A percentile compares a stretch with the other conserved stretches of the same genome.
Conservation (phyloP, 2,797 vertebrate genomes). For the Siniperca obscura region DNA sequence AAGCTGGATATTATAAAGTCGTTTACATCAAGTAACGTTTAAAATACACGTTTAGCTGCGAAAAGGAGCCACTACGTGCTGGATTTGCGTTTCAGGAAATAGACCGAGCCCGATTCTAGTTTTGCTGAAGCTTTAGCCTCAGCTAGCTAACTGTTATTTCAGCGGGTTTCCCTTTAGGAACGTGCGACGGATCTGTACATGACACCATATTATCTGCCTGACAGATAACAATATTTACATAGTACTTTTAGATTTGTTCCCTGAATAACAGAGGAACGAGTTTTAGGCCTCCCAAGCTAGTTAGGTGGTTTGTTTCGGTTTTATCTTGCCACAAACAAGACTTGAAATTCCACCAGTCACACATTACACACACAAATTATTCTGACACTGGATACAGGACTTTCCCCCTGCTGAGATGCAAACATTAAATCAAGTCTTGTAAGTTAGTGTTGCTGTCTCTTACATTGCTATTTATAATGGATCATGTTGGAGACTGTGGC, state of each 20-base stretch:
- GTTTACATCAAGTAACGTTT: fast-evolving
- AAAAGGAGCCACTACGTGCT: not conserved
- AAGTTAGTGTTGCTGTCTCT: not conserved
- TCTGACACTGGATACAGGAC: not conserved
- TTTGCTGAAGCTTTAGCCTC: not conserved
- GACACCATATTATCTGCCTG: too few relatives aligned
- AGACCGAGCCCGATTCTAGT: conserved; percentile 60
- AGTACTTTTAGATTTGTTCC: not conserved
- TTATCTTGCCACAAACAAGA: not conserved
- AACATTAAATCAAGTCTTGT: not conserved
- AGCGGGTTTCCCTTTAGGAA: not conserved
- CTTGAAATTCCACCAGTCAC: not conserved
- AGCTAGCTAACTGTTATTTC: not conserved
- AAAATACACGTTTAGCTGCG: not conserved
- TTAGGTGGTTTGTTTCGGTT: conserved; percentile 19
- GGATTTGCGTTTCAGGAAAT: conserved; percentile 67
- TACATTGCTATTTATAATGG: not conserved
- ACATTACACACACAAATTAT: too few relatives aligned
- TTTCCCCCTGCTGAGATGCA: not conserved
- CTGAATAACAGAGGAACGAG: not conserved
- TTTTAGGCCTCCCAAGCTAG: conserved; percentile 13
- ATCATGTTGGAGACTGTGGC: not conserved
- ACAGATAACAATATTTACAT: fast-evolving
- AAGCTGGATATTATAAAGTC: fast-evolving
- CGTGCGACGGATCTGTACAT: not conserved